Conservation (phyloP, 2,888 invertebrate species). For the Eristalis tenax region DNA sequence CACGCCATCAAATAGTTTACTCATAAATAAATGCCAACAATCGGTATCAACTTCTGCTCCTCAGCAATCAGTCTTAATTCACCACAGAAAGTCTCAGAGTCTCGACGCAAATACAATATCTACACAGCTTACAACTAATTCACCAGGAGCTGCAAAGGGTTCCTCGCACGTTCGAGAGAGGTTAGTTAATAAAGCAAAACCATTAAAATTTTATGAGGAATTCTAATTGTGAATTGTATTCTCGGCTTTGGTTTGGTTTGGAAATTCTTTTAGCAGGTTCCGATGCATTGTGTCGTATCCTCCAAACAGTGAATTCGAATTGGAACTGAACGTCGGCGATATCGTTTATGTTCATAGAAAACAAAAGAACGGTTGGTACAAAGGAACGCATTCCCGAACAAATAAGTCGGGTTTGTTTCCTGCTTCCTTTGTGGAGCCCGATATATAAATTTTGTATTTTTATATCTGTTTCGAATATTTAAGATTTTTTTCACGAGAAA, state of each 20-base stretch:
- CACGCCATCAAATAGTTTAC: constrained; percentile 55
- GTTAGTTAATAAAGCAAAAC: constrained; percentile 70
- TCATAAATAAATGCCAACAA: constrained; percentile 63
- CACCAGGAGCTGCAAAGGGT: constrained; percentile 75
- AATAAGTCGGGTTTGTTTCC: constrained; percentile 97
- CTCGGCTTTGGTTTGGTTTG: not conserved
- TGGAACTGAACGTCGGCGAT: constrained; percentile 94
- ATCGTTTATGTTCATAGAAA: constrained; percentile 95
- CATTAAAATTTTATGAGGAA: constrained; percentile 37
- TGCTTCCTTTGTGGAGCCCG: constrained; percentile 93
- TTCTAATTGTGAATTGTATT: constrained; percentile 25
- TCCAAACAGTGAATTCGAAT: constrained; percentile 95
- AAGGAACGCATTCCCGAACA: constrained; percentile 93
- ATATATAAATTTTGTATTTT: constrained; percentile 75
- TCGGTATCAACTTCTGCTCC: constrained; percentile 36
- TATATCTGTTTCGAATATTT: not conserved
- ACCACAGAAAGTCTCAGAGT: constrained; percentile 92
- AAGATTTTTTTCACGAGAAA: constrained; percentile 20
- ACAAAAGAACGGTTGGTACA: constrained; percentile 97
- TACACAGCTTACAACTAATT: constrained; percentile 71
- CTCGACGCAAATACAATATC: constrained; percentile 86
- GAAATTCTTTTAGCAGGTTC: constrained; percentile 83
- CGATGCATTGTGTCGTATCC: constrained; percentile 97
- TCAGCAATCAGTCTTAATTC: constrained; percentile 75
- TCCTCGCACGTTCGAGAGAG: constrained; percentile 81